phyloP scores from a whole-genome alignment of 2,888 invertebrate genomes.

The Epiblema foenella region DNA sequence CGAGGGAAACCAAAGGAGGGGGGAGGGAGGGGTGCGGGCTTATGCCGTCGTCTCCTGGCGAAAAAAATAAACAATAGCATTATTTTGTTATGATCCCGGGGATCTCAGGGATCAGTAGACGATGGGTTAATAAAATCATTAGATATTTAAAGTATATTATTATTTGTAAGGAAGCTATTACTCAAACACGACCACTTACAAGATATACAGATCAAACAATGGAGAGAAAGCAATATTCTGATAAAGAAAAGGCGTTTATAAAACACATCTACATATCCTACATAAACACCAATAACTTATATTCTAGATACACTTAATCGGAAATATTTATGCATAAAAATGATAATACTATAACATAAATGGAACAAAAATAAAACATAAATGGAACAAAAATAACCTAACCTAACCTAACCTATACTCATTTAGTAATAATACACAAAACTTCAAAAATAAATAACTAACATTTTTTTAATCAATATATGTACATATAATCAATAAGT shows the following conservation, averaged over 20 bases:
- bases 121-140: neutral
- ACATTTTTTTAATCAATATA: neutral
- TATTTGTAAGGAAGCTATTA: neutral
- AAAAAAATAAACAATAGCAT: too few species aligned
- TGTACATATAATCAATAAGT: neutral
- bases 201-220: neutral
- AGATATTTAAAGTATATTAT: neutral
- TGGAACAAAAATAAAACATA: too few species aligned
- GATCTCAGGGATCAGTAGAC: too few species aligned
- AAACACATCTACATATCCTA: neutral
- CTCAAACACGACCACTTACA: neutral
- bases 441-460: neutral
- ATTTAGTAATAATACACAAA: constrained; percentile 6
- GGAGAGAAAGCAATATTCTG: neutral
- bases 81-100: too few species aligned
- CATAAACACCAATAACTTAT: neutral
- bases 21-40: too few species aligned
- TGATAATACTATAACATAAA: neutral
- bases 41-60: too few species aligned
- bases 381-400: too few species aligned
- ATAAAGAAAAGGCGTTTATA: neutral
- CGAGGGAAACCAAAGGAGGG: too few species aligned
- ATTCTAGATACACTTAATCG: neutral
- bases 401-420: too few species aligned
- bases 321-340: neutral